Conservation (phyloP, 2,113 vertebrate species). For the Clarias macrocephalus region DNA sequence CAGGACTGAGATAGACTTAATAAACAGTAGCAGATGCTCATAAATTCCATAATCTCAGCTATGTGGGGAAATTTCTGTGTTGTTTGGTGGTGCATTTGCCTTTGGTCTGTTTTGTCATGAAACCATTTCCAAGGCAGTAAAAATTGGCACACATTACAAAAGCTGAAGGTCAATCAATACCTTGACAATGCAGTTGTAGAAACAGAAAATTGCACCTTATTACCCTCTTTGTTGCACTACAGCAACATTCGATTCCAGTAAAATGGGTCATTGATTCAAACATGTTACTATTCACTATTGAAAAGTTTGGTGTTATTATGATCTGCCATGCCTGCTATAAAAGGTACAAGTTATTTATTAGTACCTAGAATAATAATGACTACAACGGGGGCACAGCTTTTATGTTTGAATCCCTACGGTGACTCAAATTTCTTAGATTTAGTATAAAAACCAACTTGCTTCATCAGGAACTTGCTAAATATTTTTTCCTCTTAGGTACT, state of each 20-base stretch:
- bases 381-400: background rate
- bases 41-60: background rate
- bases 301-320: background rate
- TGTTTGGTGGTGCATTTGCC: background rate
- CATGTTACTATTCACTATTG: background rate
- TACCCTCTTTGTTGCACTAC: background rate
- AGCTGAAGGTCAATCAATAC: background rate
- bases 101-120: background rate
- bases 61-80: background rate
- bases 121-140: background rate
- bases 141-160: background rate
- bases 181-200: background rate
- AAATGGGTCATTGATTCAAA: background rate
- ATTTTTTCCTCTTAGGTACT: background rate
- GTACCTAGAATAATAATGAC: background rate
- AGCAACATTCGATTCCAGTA: background rate
- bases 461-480: background rate
- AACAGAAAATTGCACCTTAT: background rate
- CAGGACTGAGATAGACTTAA: background rate
- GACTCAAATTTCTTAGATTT: background rate
- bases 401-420: background rate
- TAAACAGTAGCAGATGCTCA: slow-evolving; percentile 13
- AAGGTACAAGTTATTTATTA: background rate
- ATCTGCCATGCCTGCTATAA: background rate
- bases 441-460: background rate